Conservation (phyloP, 2,113 vertebrate genomes). For the Pterocles gutturalis region DNA sequence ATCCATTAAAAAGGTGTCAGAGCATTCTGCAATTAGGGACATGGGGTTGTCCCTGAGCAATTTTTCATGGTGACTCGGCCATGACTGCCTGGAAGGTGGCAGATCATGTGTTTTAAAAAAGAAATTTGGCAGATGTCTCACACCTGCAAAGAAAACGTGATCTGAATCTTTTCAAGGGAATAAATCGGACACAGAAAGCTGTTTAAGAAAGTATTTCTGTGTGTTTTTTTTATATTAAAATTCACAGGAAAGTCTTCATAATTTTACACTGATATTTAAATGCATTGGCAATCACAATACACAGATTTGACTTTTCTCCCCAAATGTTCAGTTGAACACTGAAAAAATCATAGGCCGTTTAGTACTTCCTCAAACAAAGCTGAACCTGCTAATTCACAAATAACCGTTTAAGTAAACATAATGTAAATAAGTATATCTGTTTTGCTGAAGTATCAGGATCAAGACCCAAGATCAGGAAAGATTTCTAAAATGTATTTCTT, state of each 20-base stretch:
- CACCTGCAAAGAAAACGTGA: neutral
- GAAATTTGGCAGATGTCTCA: neutral
- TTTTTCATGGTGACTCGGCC: neutral
- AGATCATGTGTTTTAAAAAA: neutral
- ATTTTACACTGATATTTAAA: conserved; percentile 2
- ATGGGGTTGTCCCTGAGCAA: neutral
- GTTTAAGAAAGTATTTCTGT: neutral
- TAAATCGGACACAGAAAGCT: neutral
- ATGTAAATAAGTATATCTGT: neutral
- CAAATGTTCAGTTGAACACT: neutral
- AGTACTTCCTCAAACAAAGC: neutral
- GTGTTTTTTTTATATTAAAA: neutral
- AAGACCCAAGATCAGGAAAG: neutral
- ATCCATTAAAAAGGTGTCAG: neutral
- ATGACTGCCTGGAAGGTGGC: neutral
- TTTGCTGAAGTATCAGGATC: neutral
- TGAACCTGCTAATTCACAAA: neutral
- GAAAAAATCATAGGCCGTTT: neutral
- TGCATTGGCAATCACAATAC: neutral
- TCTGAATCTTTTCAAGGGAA: neutral
- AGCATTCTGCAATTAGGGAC: too few relatives aligned
- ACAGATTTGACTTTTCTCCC: neutral
- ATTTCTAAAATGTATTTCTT: neutral
- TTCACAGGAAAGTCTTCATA: neutral
- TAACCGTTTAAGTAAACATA: neutral